phyloP scores from a whole-genome alignment of 2,113 vertebrate species.

The Corythornis madagascariensis region DNA sequence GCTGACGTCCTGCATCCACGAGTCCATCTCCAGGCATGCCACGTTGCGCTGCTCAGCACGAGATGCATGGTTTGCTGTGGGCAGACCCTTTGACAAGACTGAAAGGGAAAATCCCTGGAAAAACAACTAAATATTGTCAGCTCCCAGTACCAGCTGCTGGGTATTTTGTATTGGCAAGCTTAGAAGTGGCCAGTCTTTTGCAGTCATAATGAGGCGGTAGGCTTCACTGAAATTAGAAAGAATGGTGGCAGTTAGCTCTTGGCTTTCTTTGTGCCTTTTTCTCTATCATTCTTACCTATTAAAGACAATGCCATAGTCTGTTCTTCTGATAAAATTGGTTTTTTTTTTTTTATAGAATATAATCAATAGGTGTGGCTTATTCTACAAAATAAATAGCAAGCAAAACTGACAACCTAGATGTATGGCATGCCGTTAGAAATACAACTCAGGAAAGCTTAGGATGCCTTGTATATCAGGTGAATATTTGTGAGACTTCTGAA shows the following conservation, averaged over 20 bases:
- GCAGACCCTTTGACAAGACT: not conserved
- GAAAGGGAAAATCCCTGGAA: not conserved
- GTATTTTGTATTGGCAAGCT: not conserved
- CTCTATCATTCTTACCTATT: not conserved
- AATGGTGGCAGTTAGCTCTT: not conserved
- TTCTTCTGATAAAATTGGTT: not conserved
- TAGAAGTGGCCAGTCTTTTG: not conserved
- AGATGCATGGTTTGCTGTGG: not conserved
- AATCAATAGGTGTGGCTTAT: not conserved
- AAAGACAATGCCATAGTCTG: not conserved
- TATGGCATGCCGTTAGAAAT: not conserved
- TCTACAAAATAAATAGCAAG: not conserved
- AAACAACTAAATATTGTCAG: not conserved
- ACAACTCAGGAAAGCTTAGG: not conserved
- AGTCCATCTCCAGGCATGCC: not conserved
- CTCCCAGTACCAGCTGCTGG: not conserved
- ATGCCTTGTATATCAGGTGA: not conserved
- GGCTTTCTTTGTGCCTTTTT: not conserved
- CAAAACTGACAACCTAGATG: not conserved
- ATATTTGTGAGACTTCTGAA: not conserved
- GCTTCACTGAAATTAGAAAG: not conserved
- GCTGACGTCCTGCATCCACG: not conserved
- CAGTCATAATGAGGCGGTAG: not conserved
- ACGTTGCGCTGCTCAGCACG: rapidly evolving
- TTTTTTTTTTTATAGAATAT: not conserved